Evolutionary conservation across 2,888 invertebrate species (phyloP), one percentile per base, ranked within the genome.

Genomic region (Diaperis boleti): DNA sequence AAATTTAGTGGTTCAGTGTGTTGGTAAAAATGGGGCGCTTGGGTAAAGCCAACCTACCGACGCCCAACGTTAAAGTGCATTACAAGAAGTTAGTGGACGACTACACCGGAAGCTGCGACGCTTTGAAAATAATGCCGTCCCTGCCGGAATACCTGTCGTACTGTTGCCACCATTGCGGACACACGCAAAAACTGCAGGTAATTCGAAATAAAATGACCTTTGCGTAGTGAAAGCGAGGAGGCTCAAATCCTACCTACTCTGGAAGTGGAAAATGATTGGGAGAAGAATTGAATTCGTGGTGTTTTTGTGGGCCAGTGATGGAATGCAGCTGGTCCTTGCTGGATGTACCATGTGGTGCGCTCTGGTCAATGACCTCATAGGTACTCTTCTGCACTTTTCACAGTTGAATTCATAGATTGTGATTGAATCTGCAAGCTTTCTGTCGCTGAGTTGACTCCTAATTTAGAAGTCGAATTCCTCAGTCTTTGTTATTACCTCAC

Each of bases 141-240:
- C 74, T 85, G 62, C 84, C 85, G 69, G 85, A 86, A 72, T 85
- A 85, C 75, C 79, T 86, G 75, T 85, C 86, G 57, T 86, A 86
- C 76, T 86, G 85, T 72, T 87, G 87, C 78, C 84, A 84, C 74
- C 85, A 85, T 72, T 87, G 87, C 72, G 86, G 87, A 62, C 86
- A 86, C 78, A 84, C 83, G 74, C 86, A 86, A 75, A 85, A 85
- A 75, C 75, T 86, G 66, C 83, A 86, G 85, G 86, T 86, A 82
- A 80, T 79, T 59, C 55, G n/a, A n/a, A n/a, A n/a, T 11, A 35
- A 61, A 37, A 20, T 55, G 62, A 62, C 62, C 62, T 62, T 55
- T 57, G 14, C 31, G 62, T 26, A 26, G 26, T 26, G 26, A 26
- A 26, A 26, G 26, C 26, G 26, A n/a, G 8, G 8, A 26, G 3